These are phyloP conservation scores for Calephelis nemesis DNA, from an alignment of 1,140 invertebrate species.

Conservation along the genomic window DNA sequence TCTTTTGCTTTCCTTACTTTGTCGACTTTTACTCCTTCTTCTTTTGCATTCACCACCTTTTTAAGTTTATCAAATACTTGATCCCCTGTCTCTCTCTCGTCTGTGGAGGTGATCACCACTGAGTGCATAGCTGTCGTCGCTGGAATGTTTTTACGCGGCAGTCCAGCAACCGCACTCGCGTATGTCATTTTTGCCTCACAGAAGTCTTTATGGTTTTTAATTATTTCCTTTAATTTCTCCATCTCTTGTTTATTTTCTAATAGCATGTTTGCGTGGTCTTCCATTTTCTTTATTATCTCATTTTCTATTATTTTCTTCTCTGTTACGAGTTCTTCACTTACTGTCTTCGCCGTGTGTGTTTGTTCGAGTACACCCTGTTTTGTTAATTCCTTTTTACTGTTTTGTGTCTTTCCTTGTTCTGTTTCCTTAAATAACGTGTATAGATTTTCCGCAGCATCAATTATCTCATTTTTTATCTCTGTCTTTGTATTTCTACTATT, in stretches of 20 bases:
- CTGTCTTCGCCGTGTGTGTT: too few relatives aligned
- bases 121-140: constrained; percentile 14
- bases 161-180: constrained; percentile 4
- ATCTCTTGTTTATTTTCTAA: constrained; percentile 22
- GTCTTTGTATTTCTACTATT: too few relatives aligned
- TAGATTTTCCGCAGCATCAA: too few relatives aligned
- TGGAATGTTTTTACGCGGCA: not conserved
- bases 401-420: not conserved
- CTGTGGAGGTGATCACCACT: constrained; percentile 19
- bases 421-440: too few relatives aligned
- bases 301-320: not conserved
- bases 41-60: constrained; percentile 24
- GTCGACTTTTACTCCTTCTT: constrained; percentile 24
- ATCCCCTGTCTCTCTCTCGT: constrained; percentile 26
- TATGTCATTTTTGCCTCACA: not conserved
- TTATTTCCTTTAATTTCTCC: constrained; percentile 16
- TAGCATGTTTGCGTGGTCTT: constrained; percentile 14
- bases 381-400: not conserved
- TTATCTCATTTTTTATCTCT: too few relatives aligned
- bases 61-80: constrained; percentile 22
- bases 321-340: too few relatives aligned
- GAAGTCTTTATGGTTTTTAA: not conserved
- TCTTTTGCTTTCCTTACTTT: constrained; percentile 31
- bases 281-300: constrained; percentile 8
- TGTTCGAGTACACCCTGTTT: too few relatives aligned